A percentile compares a stretch with the other conserved stretches of the same genome.
Conservation (phyloP, 1,140 invertebrate species). For the Medauroidea extradentata region DNA sequence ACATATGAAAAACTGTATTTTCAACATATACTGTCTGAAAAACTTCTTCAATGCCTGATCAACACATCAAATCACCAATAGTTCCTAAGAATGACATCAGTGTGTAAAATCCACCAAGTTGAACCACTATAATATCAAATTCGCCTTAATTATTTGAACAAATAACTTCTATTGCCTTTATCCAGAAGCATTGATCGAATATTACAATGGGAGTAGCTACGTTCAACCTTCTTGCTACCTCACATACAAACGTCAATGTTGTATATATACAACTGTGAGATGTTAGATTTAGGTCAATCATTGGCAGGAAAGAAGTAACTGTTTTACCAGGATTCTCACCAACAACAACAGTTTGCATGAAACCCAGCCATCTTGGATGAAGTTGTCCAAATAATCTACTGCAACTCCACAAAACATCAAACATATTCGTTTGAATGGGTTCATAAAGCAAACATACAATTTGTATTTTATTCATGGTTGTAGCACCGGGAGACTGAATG, state of each 20-base stretch:
- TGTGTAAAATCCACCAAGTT: conserved; percentile 35
- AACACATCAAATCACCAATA: conserved; percentile 42
- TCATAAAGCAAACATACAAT: background rate
- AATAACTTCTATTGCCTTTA: conserved; percentile 44
- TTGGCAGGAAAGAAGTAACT: conserved; percentile 19
- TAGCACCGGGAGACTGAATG: background rate
- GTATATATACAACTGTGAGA: conserved; percentile 22
- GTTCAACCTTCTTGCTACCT: conserved; percentile 9
- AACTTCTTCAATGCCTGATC: conserved; percentile 38
- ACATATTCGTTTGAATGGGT: no score
- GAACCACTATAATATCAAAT: conserved; percentile 15
- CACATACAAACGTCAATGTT: conserved; percentile 14
- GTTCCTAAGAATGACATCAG: conserved; percentile 40
- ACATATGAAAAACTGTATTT: conserved; percentile 39
- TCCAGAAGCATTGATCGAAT: conserved; percentile 33
- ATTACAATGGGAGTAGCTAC: conserved; percentile 24
- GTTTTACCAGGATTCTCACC: conserved; percentile 18
- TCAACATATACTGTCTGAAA: conserved; percentile 33
- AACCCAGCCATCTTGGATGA: conserved; percentile 31
- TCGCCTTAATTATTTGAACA: conserved; percentile 1
- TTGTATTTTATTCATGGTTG: background rate
- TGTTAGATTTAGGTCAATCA: conserved; percentile 20
- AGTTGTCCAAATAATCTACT: background rate
- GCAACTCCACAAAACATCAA: no score
- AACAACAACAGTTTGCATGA: conserved; percentile 22